phyloP scores from a whole-genome alignment of 2,888 invertebrate genomes.

The Argynnis bischoffii region DNA sequence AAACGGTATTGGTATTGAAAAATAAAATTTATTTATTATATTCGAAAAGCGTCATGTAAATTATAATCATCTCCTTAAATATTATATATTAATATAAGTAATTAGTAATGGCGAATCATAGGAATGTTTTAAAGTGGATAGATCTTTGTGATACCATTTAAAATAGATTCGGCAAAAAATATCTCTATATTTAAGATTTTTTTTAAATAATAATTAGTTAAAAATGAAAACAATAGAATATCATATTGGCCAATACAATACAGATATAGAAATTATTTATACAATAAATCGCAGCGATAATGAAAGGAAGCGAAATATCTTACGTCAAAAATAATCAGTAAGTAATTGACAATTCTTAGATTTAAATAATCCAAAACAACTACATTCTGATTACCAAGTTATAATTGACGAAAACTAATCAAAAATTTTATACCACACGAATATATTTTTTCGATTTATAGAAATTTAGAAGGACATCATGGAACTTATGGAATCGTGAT shows the following conservation, averaged over 20 bases:
- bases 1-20: no score
- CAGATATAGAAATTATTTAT: background rate
- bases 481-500: conserved; percentile 25
- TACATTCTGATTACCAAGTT: conserved; percentile 73
- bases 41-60: no score
- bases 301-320: conserved; percentile 55
- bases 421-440: conserved; percentile 59
- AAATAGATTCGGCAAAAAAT: no score
- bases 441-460: conserved; percentile 28
- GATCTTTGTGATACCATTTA: no score
- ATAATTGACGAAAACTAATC: conserved; percentile 78
- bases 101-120: no score
- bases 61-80: no score
- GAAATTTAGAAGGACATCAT: conserved; percentile 22
- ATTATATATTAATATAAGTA: no score
- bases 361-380: conserved; percentile 78
- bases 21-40: no score
- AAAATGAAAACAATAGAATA: background rate
- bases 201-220: background rate
- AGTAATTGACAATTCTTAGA: conserved; percentile 80
- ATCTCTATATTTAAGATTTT: no score
- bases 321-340: conserved; percentile 69
- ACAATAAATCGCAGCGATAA: conserved; percentile 7
- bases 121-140: no score
- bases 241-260: background rate